Evolutionary conservation across 2,797 vertebrate species (phyloP).

Genomic region (Gastrophryne carolinensis): DNA sequence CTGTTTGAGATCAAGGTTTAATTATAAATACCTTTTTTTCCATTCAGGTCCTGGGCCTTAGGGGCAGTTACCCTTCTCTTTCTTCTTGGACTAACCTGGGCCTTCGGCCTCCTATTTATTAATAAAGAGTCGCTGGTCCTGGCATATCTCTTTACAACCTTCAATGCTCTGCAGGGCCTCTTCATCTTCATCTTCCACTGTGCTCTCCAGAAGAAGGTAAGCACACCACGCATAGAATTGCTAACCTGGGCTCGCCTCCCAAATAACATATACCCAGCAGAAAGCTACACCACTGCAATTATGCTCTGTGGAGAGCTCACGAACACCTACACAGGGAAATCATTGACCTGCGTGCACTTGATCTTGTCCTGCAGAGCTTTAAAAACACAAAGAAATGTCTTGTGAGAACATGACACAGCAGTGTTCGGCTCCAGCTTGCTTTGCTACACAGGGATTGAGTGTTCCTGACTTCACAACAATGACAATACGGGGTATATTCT

Average conservation of each 20-base stretch:
- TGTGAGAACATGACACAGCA: not conserved
- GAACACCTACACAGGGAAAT: not conserved
- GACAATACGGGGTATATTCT: not conserved
- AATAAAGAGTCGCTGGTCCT: conserved; percentile 89
- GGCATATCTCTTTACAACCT: conserved; percentile 94
- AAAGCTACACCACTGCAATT: conserved; percentile 32
- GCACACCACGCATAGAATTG: not conserved
- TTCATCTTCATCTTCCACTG: conserved; percentile 97
- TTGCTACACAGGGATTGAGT: not conserved
- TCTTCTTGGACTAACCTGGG: conserved; percentile 89
- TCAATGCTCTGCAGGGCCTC: conserved; percentile 93
- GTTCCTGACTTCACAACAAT: not conserved
- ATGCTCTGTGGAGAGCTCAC: conserved; percentile 9
- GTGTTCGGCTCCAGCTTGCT: not conserved
- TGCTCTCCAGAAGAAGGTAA: conserved; percentile 91
- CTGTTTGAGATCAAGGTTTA: too few species aligned
- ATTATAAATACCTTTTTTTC: not conserved
- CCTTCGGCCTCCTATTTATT: conserved; percentile 88
- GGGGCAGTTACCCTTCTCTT: conserved; percentile 86
- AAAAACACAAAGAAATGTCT: not conserved
- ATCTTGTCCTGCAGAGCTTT: not conserved
- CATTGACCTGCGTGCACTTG: not conserved
- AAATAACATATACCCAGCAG: conserved; percentile 18
- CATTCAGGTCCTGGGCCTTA: conserved; percentile 83
- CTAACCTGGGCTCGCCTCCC: not conserved